Conservation (phyloP, 2,797 vertebrate species). For the Carduelis carduelis region DNA sequence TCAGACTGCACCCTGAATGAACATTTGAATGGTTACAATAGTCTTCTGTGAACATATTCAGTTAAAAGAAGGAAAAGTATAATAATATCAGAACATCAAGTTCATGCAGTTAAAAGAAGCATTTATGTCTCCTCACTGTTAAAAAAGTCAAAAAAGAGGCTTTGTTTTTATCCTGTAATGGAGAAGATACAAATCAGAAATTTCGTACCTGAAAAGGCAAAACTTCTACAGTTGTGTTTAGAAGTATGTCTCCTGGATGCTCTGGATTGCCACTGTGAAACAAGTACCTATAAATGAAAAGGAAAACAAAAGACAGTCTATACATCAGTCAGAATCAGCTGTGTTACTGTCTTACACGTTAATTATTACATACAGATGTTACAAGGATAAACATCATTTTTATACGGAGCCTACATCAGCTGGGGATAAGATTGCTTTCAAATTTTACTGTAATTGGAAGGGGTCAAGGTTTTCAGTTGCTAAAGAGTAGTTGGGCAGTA, state of each 20-base stretch:
- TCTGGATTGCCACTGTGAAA: slow-evolving; percentile 98
- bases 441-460: neutral
- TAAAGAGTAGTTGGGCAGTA: neutral
- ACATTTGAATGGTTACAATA: neutral
- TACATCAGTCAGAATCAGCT: neutral
- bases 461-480: neutral
- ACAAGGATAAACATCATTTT: neutral
- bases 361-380: neutral
- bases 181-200: neutral
- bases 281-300: slow-evolving; percentile 84
- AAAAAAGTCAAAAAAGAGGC: neutral
- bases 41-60: neutral
- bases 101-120: neutral
- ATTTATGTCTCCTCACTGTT: neutral
- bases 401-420: neutral
- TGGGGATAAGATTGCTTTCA: neutral
- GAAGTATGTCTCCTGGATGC: slow-evolving; percentile 93
- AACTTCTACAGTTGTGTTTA: slow-evolving; percentile 95
- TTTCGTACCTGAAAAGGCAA: slow-evolving; percentile 86
- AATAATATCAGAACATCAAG: neutral
- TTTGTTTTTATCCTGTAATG: neutral
- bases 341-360: neutral
- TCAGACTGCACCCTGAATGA: neutral
- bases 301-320: neutral
- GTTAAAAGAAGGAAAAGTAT: neutral